Evolutionary conservation across 1,140 invertebrate genomes (phyloP), one percentile per base, ranked within the genome.

Genomic region (Brachionus paranguensis): DNA sequence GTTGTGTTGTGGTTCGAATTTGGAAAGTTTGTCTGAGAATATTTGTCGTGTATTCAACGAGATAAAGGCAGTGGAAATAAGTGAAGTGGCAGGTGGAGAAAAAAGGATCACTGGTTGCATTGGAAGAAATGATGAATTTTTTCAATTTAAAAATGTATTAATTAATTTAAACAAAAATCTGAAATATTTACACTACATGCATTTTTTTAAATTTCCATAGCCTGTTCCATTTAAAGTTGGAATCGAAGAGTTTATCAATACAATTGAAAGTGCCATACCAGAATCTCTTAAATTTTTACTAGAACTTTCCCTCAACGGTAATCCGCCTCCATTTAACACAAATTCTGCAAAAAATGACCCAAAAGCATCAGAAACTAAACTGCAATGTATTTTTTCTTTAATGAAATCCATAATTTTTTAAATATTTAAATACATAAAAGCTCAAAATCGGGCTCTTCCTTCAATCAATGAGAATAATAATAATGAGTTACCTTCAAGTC

Each of bases 81-180:
- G 12, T 11, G 78, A 81, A 20, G 50, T 6, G 5, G 20, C 43
- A 14, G 10, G 17, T 50, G n/a, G 50, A 45, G 53, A 81, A 41
- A 68, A 68, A 43, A 72, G 45, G 14, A 81, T 81, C 24, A 24
- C 41, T 45, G 78, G 53, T 64, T 68, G 37, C 37, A 6, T 27
- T 47, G 81, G 37, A 45, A 17, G 29, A 60, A 47, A 84, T 65
- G 12, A 84, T 65, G 84, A 84, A 65, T 72, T 12, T 20, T 29
- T 84, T 17, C 12, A 12, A 41, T 68, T 84, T 65, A 84, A 45
- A 29, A 79, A 84, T 65, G 84, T 84, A 65, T 41, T 64, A 33
- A 27, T 11, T 43, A n/a, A n/a, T 70, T 29, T 24, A n/a, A n/a
- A 47, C 12, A 27, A n/a, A 10, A 41, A 12, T 47, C 5, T 43